Conservation (phyloP, 1,140 invertebrate species). For the Elymnias hypermnestra region DNA sequence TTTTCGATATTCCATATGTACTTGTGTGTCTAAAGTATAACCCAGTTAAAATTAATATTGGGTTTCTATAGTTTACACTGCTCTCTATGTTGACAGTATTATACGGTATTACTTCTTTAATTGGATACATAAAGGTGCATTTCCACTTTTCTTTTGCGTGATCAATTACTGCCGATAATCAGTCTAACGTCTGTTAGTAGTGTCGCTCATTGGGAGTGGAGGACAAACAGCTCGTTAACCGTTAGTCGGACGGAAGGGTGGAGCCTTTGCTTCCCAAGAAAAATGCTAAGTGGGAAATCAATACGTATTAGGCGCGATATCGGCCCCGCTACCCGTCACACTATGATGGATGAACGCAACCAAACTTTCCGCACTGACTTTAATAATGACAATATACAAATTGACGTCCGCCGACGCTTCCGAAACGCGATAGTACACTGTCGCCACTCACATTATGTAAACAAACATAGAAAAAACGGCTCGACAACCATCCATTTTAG, state of each 20-base stretch:
- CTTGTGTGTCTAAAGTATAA: too few species aligned
- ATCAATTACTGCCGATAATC: constrained; percentile 21
- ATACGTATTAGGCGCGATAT: constrained; percentile 74
- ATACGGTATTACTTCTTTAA: too few species aligned
- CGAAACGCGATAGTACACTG: constrained; percentile 65
- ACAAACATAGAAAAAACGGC: constrained; percentile 67
- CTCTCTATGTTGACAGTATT: too few species aligned
- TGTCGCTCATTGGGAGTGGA: constrained; percentile 43
- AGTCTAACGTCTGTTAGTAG: too few species aligned
- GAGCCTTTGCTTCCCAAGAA: constrained; percentile 67
- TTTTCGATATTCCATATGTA: too few species aligned
- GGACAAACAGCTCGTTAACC: constrained; percentile 73
- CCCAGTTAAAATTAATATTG: too few species aligned
- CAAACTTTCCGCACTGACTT: constrained; percentile 63
- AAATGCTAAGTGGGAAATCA: constrained; percentile 75
- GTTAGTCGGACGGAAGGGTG: constrained; percentile 60
- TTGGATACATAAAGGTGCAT: too few species aligned
- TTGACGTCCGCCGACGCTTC: constrained; percentile 67
- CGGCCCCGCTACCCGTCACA: constrained; percentile 60
- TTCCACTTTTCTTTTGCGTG: constrained; percentile 6
- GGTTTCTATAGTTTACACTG: too few species aligned
- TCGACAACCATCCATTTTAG: constrained; percentile 61
- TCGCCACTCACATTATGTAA: constrained; percentile 71
- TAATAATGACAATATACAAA: constrained; percentile 76
- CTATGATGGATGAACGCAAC: constrained; percentile 70